Percentiles rank a stretch among this genome's conserved stretches.
Evolutionary conservation across 2,888 invertebrate species (phyloP).

Genomic region (Coelopa pilipes): DNA sequence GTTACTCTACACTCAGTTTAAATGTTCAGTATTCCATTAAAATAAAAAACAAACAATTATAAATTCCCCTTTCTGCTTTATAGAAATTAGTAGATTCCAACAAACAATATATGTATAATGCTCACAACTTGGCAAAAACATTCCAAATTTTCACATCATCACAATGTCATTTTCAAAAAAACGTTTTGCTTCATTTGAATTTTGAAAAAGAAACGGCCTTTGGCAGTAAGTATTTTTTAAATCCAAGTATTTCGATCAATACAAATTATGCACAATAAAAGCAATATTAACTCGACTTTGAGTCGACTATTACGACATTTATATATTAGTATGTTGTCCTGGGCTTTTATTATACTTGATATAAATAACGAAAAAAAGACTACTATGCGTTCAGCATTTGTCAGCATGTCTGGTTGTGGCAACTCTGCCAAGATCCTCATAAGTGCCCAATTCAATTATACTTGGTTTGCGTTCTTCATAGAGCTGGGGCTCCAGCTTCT

Average conservation of each 20-base stretch:
- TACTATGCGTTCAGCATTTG: too few relatives aligned
- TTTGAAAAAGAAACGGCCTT: slow-evolving; percentile 16
- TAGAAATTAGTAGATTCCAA: slow-evolving; percentile 21
- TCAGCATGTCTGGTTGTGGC: too few relatives aligned
- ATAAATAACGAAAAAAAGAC: too few relatives aligned
- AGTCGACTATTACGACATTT: slow-evolving; percentile 25
- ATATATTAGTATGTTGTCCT: not conserved
- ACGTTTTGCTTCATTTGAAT: slow-evolving; percentile 10
- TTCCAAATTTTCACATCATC: slow-evolving; percentile 23
- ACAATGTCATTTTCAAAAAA: slow-evolving; percentile 21
- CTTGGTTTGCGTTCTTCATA: too few relatives aligned
- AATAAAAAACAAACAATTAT: slow-evolving; percentile 29
- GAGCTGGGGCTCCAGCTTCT: too few relatives aligned
- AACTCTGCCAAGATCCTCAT: not conserved
- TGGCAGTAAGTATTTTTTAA: not conserved
- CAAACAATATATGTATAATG: slow-evolving; percentile 10
- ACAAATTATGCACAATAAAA: slow-evolving; percentile 8
- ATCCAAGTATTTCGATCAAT: not conserved
- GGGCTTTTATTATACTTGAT: not conserved
- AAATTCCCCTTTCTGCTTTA: slow-evolving; percentile 17
- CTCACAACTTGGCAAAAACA: slow-evolving; percentile 4
- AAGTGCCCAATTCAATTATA: not conserved
- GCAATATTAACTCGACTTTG: slow-evolving; percentile 15
- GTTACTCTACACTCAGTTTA: slow-evolving; percentile 10
- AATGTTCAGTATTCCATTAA: slow-evolving; percentile 10